These are phyloP conservation scores for Pica pica DNA, from an alignment of 2,113 vertebrate species.

Conservation along the genomic window DNA sequence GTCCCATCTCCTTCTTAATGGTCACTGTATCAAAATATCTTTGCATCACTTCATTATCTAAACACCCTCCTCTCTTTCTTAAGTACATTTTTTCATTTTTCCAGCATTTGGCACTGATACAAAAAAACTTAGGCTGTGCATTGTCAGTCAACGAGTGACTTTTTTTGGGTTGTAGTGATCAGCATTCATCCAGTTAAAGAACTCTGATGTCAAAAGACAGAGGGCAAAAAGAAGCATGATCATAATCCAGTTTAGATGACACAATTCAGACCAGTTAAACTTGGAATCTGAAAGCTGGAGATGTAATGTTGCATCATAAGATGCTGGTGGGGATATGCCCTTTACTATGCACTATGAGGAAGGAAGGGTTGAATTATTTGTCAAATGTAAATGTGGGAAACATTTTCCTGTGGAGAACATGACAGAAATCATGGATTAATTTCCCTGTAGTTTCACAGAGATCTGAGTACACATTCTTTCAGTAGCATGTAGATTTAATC, in stretches of 20 bases:
- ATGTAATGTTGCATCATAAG: not conserved
- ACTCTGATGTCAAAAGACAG: not conserved
- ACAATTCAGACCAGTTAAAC: not conserved
- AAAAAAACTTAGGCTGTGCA: not conserved
- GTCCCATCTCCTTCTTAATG: not conserved
- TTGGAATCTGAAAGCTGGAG: not conserved
- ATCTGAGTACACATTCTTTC: not conserved
- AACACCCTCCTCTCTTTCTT: not conserved
- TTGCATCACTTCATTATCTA: not conserved
- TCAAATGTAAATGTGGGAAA: not conserved
- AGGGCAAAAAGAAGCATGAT: not conserved
- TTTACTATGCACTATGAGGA: not conserved
- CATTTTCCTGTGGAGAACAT: not conserved
- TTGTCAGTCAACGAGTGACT: not conserved
- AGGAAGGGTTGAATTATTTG: not conserved
- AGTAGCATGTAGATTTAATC: not conserved
- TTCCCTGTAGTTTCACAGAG: not conserved
- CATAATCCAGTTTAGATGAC: not conserved
- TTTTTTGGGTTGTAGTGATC: not conserved
- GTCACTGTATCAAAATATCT: not conserved
- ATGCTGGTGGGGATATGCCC: not conserved
- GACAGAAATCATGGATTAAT: not conserved
- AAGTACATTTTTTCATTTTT: not conserved
- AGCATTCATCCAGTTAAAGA: not conserved
- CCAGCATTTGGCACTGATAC: fast-evolving